These are phyloP conservation scores for Apogon talboti DNA, from an alignment of 2,797 vertebrate genomes.

Conservation along the genomic window DNA sequence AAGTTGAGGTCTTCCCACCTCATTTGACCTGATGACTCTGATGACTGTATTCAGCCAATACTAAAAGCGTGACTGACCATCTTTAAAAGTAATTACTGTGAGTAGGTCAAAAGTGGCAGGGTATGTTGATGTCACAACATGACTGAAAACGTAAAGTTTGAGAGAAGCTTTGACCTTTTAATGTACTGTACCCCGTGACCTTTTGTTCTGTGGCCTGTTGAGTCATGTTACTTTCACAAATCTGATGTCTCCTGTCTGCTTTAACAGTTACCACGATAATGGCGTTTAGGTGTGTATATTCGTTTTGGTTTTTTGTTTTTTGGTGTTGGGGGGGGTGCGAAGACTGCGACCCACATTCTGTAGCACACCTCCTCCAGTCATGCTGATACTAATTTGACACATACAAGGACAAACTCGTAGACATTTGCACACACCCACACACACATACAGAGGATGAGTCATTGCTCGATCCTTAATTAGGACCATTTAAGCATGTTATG, in stretches of 20 bases:
- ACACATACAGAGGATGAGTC: constrained; percentile 53
- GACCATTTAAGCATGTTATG: constrained; percentile 69
- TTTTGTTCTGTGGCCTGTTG: constrained; percentile 40
- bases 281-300: constrained; percentile 1
- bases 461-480: constrained; percentile 66
- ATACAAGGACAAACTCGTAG: constrained; percentile 54
- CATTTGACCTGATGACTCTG: neutral
- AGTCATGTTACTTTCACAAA: constrained; percentile 22
- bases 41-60: neutral
- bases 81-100: neutral
- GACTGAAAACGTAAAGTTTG: constrained; percentile 17
- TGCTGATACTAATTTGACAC: constrained; percentile 60
- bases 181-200: constrained; percentile 13
- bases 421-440: constrained; percentile 20
- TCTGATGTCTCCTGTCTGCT: constrained; percentile 15
- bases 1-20: neutral
- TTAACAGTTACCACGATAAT: constrained; percentile 13
- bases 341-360: constrained; percentile 55
- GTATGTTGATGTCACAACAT: constrained; percentile 13
- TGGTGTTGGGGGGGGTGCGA: constrained; percentile 6
- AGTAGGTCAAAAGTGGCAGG: neutral
- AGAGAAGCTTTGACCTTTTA: constrained; percentile 30
- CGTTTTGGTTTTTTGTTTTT: constrained; percentile 6
- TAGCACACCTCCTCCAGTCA: constrained; percentile 48
- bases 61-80: neutral